Conservation (phyloP, 2,797 vertebrate species). For the Peromyscus eremicus region DNA sequence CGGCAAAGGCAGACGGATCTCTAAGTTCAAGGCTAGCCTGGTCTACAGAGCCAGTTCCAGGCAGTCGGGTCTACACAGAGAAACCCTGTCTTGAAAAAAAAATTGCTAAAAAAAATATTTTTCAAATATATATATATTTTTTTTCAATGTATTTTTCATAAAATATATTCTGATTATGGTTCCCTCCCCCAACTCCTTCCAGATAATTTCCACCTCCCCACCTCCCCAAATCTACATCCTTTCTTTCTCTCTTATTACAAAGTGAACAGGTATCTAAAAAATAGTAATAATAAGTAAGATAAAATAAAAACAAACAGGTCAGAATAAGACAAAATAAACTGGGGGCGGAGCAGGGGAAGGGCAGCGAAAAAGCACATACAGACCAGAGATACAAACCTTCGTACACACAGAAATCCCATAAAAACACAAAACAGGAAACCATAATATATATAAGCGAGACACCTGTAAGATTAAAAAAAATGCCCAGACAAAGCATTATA, state of each 20-base stretch:
- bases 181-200: neutral
- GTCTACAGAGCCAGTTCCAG: too few relatives aligned
- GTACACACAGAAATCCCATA: neutral
- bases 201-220: neutral
- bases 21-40: too few relatives aligned
- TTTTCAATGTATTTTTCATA: neutral
- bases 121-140: too few relatives aligned
- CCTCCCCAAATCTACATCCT: neutral
- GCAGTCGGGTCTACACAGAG: too few relatives aligned
- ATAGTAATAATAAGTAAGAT: neutral
- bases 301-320: too few relatives aligned
- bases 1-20: too few relatives aligned
- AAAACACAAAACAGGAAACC: neutral
- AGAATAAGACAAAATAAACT: neutral
- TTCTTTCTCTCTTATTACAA: neutral
- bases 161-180: neutral
- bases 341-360: fast-evolving
- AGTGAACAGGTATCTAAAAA: neutral
- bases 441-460: neutral
- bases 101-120: too few relatives aligned
- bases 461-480: neutral
- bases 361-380: neutral
- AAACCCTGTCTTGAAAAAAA: too few relatives aligned
- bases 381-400: neutral
- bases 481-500: neutral